Evolutionary conservation across 1,140 invertebrate genomes (phyloP), one percentile per base, ranked within the genome.

Genomic region (Pristionchus pacificus): DNA sequence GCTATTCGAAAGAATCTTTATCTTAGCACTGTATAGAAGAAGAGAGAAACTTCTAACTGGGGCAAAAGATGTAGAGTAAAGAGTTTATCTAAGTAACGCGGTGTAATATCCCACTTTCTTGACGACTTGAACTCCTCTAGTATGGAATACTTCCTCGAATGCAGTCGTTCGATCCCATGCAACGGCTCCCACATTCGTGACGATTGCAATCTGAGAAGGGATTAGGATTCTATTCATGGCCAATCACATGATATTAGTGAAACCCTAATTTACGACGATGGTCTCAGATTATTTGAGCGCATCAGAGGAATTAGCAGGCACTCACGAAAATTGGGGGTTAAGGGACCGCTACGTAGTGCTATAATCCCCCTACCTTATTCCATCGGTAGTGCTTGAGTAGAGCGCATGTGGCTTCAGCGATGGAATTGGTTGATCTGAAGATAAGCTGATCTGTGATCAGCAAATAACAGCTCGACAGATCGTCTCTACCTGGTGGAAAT

Each of bases 121-220:
- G 1, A 80, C 71, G 24, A 81, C 66, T 15, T 67, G 58, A 6
- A 78, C 69, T 62, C 71, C 61, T 30, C 38, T 59, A 60, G 63
- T 29, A 60, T 65, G 75, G 57, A 82, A 74, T 30, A 83, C 76
- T 25, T 82, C 80, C 64, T 82, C 80, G 65, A 82, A 82, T 24
- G 75, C 78, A 29, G 38, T 32, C 6, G 74, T 72, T 19, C 80
- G 71, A 55, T 82, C 83, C 55, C 76, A 82, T 19, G 80, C 80
- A 2, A 78, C 33, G 27, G 69, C 68, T 55, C 80, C 80, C 15
- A 72, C 74, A 38, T 84, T 80, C 14, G 78, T 81, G 24, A 70
- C 78, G 28, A 80, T 74, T 14, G 78, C 77, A 15, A 79, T 63
- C 78, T 79, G 33, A 60, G 78, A 59, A 76, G 30, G 0, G 24